Conservation (phyloP, 2,797 vertebrate species). For the Fringilla coelebs region DNA sequence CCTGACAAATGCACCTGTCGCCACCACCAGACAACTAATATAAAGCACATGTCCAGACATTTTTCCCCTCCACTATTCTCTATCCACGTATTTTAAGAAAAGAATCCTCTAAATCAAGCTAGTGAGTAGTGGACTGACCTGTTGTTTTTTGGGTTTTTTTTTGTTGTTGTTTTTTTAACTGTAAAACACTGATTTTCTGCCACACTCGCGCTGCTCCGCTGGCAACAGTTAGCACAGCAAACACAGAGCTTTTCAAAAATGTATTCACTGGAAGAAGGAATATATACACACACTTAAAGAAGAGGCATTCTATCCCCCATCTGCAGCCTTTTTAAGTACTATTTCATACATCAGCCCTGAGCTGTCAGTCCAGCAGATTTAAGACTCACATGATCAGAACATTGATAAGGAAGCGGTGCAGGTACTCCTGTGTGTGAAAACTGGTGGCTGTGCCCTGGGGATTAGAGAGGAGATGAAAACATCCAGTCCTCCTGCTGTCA, state of each 20-base stretch:
- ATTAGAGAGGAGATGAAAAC: conserved; percentile 24
- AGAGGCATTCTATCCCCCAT: background rate
- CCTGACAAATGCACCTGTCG: conserved; percentile 59
- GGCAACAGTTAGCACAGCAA: background rate
- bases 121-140: background rate
- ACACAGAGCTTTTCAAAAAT: background rate
- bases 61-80: background rate
- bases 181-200: background rate
- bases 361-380: conserved; percentile 32
- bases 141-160: accelerated
- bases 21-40: conserved; percentile 29
- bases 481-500: background rate
- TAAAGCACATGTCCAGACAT: conserved; percentile 12
- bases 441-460: background rate
- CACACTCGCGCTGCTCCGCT: background rate
- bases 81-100: background rate
- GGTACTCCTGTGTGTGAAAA: background rate
- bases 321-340: background rate
- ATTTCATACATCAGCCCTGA: background rate
- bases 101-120: background rate
- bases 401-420: conserved; percentile 7
- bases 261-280: background rate
- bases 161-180: background rate
- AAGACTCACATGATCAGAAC: background rate
- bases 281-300: background rate